phyloP scores from a whole-genome alignment of 2,888 invertebrate genomes.

The Rugalucina vietnamica region DNA sequence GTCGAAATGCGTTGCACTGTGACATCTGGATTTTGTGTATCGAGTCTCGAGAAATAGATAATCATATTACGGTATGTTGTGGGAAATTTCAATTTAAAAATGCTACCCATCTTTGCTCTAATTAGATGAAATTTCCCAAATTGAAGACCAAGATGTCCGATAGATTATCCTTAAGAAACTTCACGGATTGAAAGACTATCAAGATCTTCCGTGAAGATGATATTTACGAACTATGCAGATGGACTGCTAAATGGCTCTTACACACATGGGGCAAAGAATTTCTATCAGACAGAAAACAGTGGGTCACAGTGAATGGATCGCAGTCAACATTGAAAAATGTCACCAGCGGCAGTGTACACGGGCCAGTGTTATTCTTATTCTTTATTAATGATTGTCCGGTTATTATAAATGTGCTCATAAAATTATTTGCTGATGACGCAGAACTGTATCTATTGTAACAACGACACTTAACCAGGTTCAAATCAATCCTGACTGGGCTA shows the following conservation, averaged over 20 bases:
- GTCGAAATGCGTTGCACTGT: too few relatives aligned
- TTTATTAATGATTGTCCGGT: background rate
- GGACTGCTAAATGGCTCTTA: background rate
- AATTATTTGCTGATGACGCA: background rate
- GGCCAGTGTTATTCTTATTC: background rate
- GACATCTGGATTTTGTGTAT: too few relatives aligned
- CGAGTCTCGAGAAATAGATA: too few relatives aligned
- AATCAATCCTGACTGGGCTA: background rate
- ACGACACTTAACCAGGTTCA: background rate
- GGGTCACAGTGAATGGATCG: background rate
- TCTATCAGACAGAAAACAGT: background rate
- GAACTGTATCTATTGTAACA: background rate
- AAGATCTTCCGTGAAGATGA: too few relatives aligned
- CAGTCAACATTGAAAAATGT: background rate
- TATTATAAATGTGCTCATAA: background rate
- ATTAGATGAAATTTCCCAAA: too few relatives aligned
- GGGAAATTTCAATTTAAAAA: too few relatives aligned
- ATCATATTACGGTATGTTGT: too few relatives aligned
- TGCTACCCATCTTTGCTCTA: too few relatives aligned
- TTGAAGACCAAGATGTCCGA: too few relatives aligned
- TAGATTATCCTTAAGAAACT: too few relatives aligned
- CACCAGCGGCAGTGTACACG: background rate
- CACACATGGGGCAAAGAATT: background rate
- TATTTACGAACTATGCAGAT: background rate
- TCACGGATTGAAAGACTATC: too few relatives aligned